Base-by-base conservation (phyloP, 2,888 invertebrate species). In the Drosophila limbata region DNA sequence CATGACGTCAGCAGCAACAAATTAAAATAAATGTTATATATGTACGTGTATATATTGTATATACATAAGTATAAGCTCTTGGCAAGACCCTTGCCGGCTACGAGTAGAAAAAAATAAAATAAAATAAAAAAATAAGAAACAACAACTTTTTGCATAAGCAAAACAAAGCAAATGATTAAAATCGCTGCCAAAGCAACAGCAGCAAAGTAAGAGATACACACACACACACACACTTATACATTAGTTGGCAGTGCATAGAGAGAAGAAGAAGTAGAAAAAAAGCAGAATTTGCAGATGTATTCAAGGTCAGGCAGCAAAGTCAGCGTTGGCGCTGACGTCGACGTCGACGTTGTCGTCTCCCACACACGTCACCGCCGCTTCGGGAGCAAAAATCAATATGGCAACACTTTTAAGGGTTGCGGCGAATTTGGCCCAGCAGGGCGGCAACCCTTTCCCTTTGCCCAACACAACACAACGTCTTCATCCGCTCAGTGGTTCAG, bases 361-460 rank as follows among this genome's bases (percentile, higher is more conserved):
- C 69, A 55, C 66, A 40, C 55, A 64, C 66, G 51, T 52, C 57
- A 60, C 40, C 17, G 48, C 37, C 47, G 35, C 55, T 35, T 21
- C 11, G 40, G 63, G 35, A 61, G 64, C 69, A 73, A 84, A 86
- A 87, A 85, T 87, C 85, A 73, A 87, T 86, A 86, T 74, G 82
- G 77, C 83, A 79, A 87, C 87, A 80, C 84, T 84, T 85, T 87
- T 85, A 87, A 87, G 85, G 85, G 85, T 86, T 86, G 85, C 85
- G 85, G 88, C 88, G 88, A 86, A 83, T 80, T 80, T 48, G 56
- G 39, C 56, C 40, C 40, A 47, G 48, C 64, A 15, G 48, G 42
- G 48, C 31, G 62, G 60, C 74, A 64, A 59, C 69, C 50, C 59
- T 56, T 68, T 55, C 15, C 60, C 31, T 3, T 19, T 33, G 65